Percentiles rank a stretch among this genome's conserved stretches.
Conservation (phyloP, 2,888 invertebrate genomes). For the Lithophane leautieri region DNA sequence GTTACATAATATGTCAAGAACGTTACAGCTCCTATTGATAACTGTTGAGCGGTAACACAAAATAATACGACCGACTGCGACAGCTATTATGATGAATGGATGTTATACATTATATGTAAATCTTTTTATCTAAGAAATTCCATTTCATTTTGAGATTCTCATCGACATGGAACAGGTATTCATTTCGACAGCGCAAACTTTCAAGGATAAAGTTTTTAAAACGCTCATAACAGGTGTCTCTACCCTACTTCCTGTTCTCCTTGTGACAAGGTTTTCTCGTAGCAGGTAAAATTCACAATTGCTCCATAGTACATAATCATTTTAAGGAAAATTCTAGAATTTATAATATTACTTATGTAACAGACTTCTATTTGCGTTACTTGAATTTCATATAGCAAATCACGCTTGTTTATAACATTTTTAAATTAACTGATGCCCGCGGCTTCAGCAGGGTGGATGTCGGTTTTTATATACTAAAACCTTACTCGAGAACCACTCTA, state of each 20-base stretch:
- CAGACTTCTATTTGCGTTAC: not conserved
- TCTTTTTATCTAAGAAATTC: constrained; percentile 6
- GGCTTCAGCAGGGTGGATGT: no score
- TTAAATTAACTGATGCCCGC: constrained; percentile 24
- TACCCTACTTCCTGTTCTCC: constrained; percentile 62
- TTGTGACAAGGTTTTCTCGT: constrained; percentile 52
- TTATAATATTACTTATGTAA: no score
- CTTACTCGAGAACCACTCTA: no score
- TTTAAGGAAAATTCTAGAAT: constrained; percentile 46
- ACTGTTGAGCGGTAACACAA: constrained; percentile 7
- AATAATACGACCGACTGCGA: constrained; percentile 11
- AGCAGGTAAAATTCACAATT: constrained; percentile 45
- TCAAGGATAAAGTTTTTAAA: constrained; percentile 10
- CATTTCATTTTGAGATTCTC: not conserved
- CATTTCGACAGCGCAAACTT: constrained; percentile 7
- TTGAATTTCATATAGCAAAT: constrained; percentile 19
- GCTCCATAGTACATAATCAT: constrained; percentile 11
- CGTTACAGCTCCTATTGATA: constrained; percentile 31
- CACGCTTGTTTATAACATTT: constrained; percentile 5
- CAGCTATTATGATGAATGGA: constrained; percentile 15
- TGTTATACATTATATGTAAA: constrained; percentile 17
- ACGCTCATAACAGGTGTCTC: constrained; percentile 17
- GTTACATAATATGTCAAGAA: constrained; percentile 10
- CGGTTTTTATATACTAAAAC: no score
- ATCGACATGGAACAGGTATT: constrained; percentile 32